Conservation (phyloP, 64 coral and sea anemone species). For the Montipora capricornis region DNA sequence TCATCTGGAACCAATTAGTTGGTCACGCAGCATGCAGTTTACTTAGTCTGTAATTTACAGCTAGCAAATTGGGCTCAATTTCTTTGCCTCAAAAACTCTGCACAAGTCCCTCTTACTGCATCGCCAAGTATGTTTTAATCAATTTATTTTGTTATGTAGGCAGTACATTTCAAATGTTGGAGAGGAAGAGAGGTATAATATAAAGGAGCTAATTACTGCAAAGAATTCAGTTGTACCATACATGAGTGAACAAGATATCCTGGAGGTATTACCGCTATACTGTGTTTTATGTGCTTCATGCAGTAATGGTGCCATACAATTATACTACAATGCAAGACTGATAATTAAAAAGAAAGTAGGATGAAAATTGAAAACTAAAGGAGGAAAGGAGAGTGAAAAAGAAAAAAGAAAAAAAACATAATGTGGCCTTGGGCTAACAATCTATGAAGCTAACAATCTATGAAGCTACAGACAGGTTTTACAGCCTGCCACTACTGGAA, state of each 20-base stretch:
- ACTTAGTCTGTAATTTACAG: too few species aligned
- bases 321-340: too few species aligned
- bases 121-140: neutral
- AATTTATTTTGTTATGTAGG: slow-evolving; percentile 38
- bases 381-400: too few species aligned
- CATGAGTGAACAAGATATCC: slow-evolving; percentile 85
- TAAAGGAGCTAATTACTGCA: slow-evolving; percentile 87
- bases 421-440: too few species aligned
- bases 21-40: too few species aligned
- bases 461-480: too few species aligned
- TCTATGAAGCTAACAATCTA: too few species aligned
- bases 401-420: too few species aligned
- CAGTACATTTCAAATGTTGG: slow-evolving; percentile 83
- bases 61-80: neutral
- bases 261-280: slow-evolving; percentile 62
- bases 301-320: neutral
- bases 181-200: slow-evolving; percentile 86
- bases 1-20: too few species aligned
- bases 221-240: slow-evolving; percentile 58
- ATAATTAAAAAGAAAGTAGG: too few species aligned
- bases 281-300: neutral
- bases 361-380: too few species aligned
- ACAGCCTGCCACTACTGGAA: too few species aligned
- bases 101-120: neutral
- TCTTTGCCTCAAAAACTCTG: neutral